A percentile compares a stretch with the other conserved stretches of the same genome.
phyloP scores from a whole-genome alignment of 2,888 invertebrate genomes.

The Drosophila ochracea region DNA sequence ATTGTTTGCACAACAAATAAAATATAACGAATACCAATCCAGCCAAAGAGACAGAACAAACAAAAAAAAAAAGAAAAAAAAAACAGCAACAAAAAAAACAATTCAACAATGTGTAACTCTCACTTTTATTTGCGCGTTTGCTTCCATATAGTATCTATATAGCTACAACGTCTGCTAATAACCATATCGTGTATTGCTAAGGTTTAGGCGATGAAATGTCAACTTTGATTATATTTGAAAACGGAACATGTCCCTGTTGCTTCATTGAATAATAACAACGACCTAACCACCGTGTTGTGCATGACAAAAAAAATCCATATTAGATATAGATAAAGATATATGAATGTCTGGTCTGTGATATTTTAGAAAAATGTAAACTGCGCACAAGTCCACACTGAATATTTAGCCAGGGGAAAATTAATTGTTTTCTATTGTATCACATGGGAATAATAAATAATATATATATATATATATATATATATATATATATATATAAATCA shows the following conservation, averaged over 20 bases:
- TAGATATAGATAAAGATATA: slow-evolving; percentile 4
- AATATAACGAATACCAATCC: slow-evolving; percentile 36
- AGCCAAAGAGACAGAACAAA: slow-evolving; percentile 11
- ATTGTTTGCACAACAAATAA: slow-evolving; percentile 47
- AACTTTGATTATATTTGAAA: slow-evolving; percentile 65
- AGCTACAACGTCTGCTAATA: slow-evolving; percentile 22
- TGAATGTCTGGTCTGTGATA: neutral
- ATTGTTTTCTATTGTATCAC: neutral
- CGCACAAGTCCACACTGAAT: neutral
- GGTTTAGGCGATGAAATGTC: slow-evolving; percentile 67
- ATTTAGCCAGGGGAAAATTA: neutral
- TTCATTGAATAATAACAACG: slow-evolving; percentile 54
- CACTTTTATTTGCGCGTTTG: slow-evolving; percentile 37
- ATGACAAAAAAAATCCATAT: slow-evolving; percentile 62
- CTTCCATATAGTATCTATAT: slow-evolving; percentile 7
- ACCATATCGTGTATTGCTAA: slow-evolving; percentile 42
- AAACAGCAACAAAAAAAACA: slow-evolving; percentile 6
- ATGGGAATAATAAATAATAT: neutral
- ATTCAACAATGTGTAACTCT: slow-evolving; percentile 40
- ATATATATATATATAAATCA: slow-evolving; percentile 19
- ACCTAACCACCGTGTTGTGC: slow-evolving; percentile 53
- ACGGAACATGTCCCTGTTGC: slow-evolving; percentile 12
- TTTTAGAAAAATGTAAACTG: slow-evolving; percentile 23
- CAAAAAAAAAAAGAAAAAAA: neutral
- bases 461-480: neutral